Evolutionary conservation across 2,888 invertebrate genomes (phyloP), one percentile per base, ranked within the genome.

Genomic region (Leucozona laternaria): DNA sequence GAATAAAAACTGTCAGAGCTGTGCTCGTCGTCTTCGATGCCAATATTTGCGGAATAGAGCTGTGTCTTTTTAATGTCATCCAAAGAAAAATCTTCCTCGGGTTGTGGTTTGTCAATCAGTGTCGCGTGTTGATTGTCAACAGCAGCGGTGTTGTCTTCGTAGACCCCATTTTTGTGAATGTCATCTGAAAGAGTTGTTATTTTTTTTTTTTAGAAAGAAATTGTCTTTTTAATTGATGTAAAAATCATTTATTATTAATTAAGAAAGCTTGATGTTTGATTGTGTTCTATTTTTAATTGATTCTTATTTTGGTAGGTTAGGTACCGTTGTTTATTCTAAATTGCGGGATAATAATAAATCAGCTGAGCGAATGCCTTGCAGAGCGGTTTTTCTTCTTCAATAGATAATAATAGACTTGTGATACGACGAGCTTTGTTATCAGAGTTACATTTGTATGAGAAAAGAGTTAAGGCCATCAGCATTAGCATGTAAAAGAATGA

Each of bases 1-100:
- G 92, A 92, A 84, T 92, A 92, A 88, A 91, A 92, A 88, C 92
- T 92, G 90, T 92, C 92, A 88, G 91, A 89, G 86, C 92, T 92
- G 20, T 91, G 91, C 75, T 91, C 91, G 37, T 91, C 92, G 43
- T 91, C 90, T 72, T 91, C 91, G 50, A 88, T 88, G 25, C 89
- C 90, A 53, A 89, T 89, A 43, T 90, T 89, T 70, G 80, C 88
- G 22, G 88, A 87, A 34, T 88, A 81, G n/a, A 60, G 53, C 66
- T 71, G 58, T 40, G 72, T 10, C 57, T 79, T 82, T 82, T 86
- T 79, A 55, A 50, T 79, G 34, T 88, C 90, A 68, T 84, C 79
- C 48, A 68, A 45, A 8, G 78, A 88, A 62, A 81, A 71, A 82
- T 90, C 77, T 22, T 86, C 81, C n/a, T 57, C 77, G 0, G 60